Percentiles rank a stretch among this genome's conserved stretches.
Conservation (phyloP, 1,140 invertebrate genomes). For the Augochlora pura region DNA sequence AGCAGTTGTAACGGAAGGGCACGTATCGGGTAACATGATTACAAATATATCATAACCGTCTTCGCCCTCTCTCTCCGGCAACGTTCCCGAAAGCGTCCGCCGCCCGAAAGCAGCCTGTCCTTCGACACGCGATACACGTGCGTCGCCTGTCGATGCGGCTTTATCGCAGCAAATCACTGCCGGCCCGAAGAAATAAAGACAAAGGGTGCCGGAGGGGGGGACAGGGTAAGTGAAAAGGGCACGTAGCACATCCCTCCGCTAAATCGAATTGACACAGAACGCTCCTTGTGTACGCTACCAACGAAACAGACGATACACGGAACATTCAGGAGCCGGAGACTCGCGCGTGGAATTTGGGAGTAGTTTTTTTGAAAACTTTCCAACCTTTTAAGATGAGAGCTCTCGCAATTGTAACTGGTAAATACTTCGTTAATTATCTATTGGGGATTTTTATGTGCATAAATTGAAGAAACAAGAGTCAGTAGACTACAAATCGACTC, state of each 20-base stretch:
- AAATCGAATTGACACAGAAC: conserved; percentile 60
- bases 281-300: conserved; percentile 20
- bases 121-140: conserved; percentile 74
- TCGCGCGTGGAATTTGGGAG: not conserved
- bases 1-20: conserved; percentile 76
- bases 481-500: too few relatives aligned
- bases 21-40: conserved; percentile 75
- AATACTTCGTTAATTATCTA: too few relatives aligned
- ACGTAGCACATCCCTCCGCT: conserved; percentile 53
- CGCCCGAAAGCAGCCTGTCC: conserved; percentile 34
- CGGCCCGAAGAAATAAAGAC: conserved; percentile 60
- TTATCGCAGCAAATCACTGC: conserved; percentile 75
- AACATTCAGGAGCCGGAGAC: not conserved
- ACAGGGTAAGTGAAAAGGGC: conserved; percentile 47
- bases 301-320: not conserved
- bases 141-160: conserved; percentile 74
- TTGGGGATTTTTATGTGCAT: too few relatives aligned
- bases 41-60: conserved; percentile 78
- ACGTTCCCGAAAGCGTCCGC: conserved; percentile 21
- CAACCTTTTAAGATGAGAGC: too few relatives aligned
- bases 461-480: too few relatives aligned
- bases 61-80: conserved; percentile 40
- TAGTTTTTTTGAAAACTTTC: too few relatives aligned
- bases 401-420: too few relatives aligned
- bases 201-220: conserved; percentile 21